Conservation (phyloP, 2,113 vertebrate species). For the Odontophorus gujanensis region DNA sequence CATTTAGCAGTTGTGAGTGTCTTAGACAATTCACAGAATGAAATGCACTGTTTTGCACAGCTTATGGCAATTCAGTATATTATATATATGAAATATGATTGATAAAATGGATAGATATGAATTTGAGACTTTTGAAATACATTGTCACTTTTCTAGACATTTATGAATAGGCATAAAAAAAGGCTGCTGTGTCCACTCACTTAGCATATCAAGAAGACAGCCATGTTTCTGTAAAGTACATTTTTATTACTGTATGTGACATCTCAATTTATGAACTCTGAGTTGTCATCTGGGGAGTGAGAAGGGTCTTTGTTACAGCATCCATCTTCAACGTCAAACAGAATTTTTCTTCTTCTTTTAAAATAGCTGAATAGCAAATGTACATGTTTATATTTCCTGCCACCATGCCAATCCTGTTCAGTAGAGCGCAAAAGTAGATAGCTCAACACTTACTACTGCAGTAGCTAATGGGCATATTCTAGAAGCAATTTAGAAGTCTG, state of each 20-base stretch:
- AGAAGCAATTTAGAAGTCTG: background rate
- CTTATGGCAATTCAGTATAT: background rate
- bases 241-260: background rate
- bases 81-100: background rate
- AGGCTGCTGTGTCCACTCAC: background rate
- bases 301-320: background rate
- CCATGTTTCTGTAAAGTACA: background rate
- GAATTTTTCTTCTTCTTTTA: background rate
- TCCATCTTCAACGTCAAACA: background rate
- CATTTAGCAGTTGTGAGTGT: background rate
- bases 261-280: background rate
- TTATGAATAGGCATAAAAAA: background rate
- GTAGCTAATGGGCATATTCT: background rate
- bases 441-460: background rate
- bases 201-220: background rate
- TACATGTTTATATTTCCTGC: background rate
- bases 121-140: background rate
- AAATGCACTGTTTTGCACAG: background rate
- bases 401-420: background rate
- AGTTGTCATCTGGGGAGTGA: background rate
- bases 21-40: background rate
- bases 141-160: background rate
- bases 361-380: background rate
- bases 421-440: background rate
- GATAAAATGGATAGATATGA: background rate